Base-by-base conservation (phyloP, 2,888 invertebrate species). In the Epistrophella euchroma region DNA sequence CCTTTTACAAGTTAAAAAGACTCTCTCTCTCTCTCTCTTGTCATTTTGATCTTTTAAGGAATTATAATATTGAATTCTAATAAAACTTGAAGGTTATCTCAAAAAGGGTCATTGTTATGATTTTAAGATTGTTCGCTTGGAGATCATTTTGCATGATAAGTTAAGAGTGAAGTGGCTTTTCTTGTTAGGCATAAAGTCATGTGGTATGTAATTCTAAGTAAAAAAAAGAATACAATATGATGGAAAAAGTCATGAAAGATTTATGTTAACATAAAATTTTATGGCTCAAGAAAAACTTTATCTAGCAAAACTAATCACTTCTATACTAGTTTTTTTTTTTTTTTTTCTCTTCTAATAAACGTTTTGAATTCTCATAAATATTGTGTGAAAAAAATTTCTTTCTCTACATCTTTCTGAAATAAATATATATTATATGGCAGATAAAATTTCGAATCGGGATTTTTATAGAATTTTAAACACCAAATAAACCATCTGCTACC, bases 401-500 rank as follows among this genome's bases (percentile, higher is more conserved):
- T 58, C 15, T 32, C 7, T 35, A 0, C 32, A 11, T 56, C 6
- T 13, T 22, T 1, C 1, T 25, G 2, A 15, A 0, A 5, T 28
- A 28, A 28, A 28, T 28, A 28, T 28, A 4, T 3, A 25, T 25
- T 25, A 13, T 25, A 7, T 52, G 22, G 25, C 9, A n/a, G 7
- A 47, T 47, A 50, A 50, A 13, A 11, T 28, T 52, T 25, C 7
- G 13, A 52, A 28, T 70, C 17, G 72, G 28, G 28, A 85, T 64
- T 77, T 64, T 71, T 58, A 78, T 71, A 70, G 77, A 60, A 64
- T 74, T 78, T 84, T 52, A 82, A 85, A 58, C 45, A 73, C 80
- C 25, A 62, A 74, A 79, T 74, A 74, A 84, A 72, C 75, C 86
- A 86, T 86, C 86, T 86, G 82, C 73, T 56, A 74, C 68, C 60